A percentile compares a stretch with the other conserved stretches of the same genome.
Conservation (phyloP, 2,888 invertebrate species). For the Didymodactylos carnosus region DNA sequence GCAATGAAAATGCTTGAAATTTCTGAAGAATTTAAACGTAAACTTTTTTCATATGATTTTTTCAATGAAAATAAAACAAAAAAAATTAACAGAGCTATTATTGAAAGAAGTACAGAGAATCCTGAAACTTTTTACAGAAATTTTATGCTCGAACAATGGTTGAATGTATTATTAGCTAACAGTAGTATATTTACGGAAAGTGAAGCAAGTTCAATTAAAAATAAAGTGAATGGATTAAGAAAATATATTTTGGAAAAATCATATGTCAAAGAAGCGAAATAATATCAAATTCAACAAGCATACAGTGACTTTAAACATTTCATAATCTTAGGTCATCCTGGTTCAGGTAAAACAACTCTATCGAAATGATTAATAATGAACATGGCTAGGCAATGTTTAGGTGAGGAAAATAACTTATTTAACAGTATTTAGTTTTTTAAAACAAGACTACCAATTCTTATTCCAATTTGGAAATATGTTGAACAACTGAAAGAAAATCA, state of each 20-base stretch:
- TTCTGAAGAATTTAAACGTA: background rate
- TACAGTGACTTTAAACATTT: background rate
- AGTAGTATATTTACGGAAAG: background rate
- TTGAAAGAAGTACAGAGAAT: background rate
- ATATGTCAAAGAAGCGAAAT: background rate
- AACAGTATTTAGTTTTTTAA: background rate
- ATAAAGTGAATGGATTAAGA: background rate
- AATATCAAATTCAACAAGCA: background rate
- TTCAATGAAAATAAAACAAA: background rate
- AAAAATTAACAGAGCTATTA: background rate
- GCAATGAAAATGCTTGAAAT: background rate
- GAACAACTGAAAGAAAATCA: background rate
- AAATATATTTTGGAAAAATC: background rate
- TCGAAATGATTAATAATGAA: background rate
- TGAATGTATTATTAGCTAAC: background rate
- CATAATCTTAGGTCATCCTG: background rate
- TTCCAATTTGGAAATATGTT: background rate
- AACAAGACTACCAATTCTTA: background rate
- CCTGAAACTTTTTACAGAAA: background rate
- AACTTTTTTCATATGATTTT: background rate
- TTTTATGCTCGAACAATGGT: background rate
- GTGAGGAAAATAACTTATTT: background rate
- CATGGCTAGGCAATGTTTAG: background rate
- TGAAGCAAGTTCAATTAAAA: background rate
- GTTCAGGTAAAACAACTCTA: background rate